phyloP scores from a whole-genome alignment of 2,888 invertebrate genomes.

The Philereme vetulata region DNA sequence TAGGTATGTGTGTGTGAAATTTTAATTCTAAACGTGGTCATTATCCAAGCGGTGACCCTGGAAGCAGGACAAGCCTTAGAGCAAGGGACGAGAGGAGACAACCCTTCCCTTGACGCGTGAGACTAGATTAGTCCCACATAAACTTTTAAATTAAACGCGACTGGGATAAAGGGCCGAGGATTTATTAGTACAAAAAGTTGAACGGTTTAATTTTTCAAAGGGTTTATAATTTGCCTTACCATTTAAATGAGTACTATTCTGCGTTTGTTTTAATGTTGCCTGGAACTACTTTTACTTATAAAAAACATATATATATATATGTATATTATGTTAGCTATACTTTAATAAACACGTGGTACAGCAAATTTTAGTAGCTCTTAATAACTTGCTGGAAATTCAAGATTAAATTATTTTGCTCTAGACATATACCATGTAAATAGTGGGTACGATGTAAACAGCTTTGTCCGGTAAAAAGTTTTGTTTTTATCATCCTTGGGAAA shows the following conservation, averaged over 20 bases:
- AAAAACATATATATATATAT: too few relatives aligned
- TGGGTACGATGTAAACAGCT: slow-evolving; percentile 34
- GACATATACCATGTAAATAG: slow-evolving; percentile 36
- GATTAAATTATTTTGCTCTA: background rate
- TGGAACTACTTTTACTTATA: too few relatives aligned
- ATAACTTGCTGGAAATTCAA: too few relatives aligned
- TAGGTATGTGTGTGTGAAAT: slow-evolving; percentile 51
- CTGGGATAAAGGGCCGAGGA: slow-evolving; percentile 33
- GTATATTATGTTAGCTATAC: too few relatives aligned
- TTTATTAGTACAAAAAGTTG: background rate
- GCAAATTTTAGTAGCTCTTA: too few relatives aligned
- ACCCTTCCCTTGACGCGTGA: slow-evolving; percentile 54
- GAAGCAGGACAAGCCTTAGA: slow-evolving; percentile 37
- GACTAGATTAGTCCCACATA: slow-evolving; percentile 66
- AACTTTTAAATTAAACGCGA: slow-evolving; percentile 66
- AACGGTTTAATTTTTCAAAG: slow-evolving; percentile 30
- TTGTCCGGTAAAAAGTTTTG: slow-evolving; percentile 38
- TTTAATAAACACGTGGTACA: too few relatives aligned
- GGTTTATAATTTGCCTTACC: background rate
- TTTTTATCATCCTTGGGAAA: slow-evolving; percentile 49
- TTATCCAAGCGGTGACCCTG: slow-evolving; percentile 60
- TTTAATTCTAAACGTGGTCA: slow-evolving; percentile 61
- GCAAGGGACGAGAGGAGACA: slow-evolving; percentile 38
- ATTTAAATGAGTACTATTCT: too few relatives aligned
- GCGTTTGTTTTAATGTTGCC: too few relatives aligned